phyloP scores from a whole-genome alignment of 2,888 invertebrate species.

The Callimorpha dominula region DNA sequence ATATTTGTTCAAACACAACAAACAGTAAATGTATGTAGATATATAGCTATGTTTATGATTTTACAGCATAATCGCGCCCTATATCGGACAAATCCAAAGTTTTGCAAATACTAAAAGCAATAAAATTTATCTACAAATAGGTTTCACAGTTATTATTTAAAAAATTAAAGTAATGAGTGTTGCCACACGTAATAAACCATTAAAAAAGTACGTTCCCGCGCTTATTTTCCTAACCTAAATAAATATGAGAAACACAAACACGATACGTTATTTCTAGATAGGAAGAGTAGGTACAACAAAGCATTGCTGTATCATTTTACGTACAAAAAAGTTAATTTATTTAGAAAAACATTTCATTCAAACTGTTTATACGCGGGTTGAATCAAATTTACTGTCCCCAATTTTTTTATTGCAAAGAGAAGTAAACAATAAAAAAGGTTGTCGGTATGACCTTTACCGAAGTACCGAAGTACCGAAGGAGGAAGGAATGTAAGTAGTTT shows the following conservation, averaged over 20 bases:
- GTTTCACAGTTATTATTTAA: not conserved
- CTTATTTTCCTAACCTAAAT: constrained; percentile 10
- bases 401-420: constrained; percentile 36
- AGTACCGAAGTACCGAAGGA: constrained; percentile 24
- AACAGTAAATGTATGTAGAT: not conserved
- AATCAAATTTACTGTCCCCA: not conserved
- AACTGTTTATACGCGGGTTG: not conserved
- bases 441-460: constrained; percentile 37
- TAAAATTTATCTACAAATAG: not conserved
- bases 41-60: not conserved
- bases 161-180: not conserved
- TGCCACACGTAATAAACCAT: constrained; percentile 1
- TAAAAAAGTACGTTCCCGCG: constrained; percentile 3
- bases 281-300: not conserved
- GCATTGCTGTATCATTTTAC: constrained; percentile 1
- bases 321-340: not conserved
- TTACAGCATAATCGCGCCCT: not conserved
- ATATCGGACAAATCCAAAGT: not conserved
- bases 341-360: constrained; percentile 1
- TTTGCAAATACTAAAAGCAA: not conserved
- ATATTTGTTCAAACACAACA: not conserved
- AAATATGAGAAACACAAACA: constrained; percentile 9
- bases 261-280: constrained; percentile 8
- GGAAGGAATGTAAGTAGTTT: constrained; percentile 39
- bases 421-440: constrained; percentile 37